Conservation (phyloP, 35 echinoderm and acorn worm genomes). For the Stichopus chloronotus region DNA sequence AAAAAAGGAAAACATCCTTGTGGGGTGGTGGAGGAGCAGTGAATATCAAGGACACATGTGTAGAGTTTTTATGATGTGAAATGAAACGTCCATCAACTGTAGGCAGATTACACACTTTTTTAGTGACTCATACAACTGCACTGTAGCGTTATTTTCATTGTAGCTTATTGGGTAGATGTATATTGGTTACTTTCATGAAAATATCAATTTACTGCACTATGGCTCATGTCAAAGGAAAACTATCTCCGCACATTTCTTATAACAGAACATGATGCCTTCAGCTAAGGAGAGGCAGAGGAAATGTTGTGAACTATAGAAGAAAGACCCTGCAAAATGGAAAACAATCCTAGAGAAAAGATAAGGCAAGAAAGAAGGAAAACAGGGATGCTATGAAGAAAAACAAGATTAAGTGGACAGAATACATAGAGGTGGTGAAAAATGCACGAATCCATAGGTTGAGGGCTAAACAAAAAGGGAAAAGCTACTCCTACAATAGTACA, state of each 20-base stretch:
- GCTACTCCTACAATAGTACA: background rate
- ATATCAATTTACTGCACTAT: too few relatives aligned
- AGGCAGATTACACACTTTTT: too few relatives aligned
- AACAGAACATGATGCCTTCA: constrained; percentile 3
- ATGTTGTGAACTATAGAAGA: background rate
- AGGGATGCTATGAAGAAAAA: constrained; percentile 32
- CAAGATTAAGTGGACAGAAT: background rate
- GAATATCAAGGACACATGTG: too few relatives aligned
- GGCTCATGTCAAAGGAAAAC: too few relatives aligned
- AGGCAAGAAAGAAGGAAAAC: constrained; percentile 19
- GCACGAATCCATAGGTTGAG: constrained; percentile 17
- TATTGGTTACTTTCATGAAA: background rate
- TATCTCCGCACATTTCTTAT: background rate
- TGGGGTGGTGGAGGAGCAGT: too few relatives aligned
- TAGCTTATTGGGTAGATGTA: background rate
- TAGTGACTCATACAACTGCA: background rate
- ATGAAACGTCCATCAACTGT: too few relatives aligned
- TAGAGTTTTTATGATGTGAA: too few relatives aligned
- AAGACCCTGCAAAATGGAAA: constrained; percentile 28
- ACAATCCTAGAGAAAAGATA: constrained; percentile 2
- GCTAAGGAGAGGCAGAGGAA: background rate
- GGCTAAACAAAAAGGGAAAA: background rate
- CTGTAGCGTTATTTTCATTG: background rate
- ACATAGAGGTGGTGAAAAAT: background rate
- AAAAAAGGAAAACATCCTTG: too few relatives aligned